phyloP scores from a whole-genome alignment of 2,113 vertebrate species.

The Lethenteron camtschaticum region DNA sequence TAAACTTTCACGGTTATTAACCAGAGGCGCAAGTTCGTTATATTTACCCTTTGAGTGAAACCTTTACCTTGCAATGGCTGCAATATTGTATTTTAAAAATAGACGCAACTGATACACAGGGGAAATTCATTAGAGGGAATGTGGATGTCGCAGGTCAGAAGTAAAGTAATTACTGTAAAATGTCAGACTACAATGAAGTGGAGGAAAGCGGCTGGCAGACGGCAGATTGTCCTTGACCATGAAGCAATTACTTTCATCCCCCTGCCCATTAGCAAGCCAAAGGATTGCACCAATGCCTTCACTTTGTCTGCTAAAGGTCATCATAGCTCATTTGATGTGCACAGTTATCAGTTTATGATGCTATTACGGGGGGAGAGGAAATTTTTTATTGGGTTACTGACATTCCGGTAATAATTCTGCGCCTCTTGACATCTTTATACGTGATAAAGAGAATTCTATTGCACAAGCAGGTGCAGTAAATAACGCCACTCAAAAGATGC shows the following conservation, averaged over 20 bases:
- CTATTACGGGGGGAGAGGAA: constrained; percentile 1
- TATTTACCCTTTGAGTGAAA: too few relatives aligned
- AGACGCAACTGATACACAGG: neutral
- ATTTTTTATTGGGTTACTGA: constrained; percentile 6
- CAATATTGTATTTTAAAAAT: constrained; percentile 4
- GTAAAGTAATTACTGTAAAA: constrained; percentile 6
- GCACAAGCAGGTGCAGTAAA: constrained; percentile 3
- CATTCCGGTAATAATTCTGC: constrained; percentile 5
- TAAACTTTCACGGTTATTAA: too few relatives aligned
- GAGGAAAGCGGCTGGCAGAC: constrained; percentile 4
- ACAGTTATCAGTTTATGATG: constrained; percentile 3
- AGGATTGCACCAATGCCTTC: constrained; percentile 3
- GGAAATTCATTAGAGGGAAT: constrained; percentile 5
- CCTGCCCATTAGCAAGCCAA: constrained; percentile 6
- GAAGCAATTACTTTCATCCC: constrained; percentile 6
- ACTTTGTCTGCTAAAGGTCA: constrained; percentile 6
- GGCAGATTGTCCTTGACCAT: constrained; percentile 6
- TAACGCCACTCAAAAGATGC: neutral
- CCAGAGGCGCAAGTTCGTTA: too few relatives aligned
- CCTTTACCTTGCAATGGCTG: neutral
- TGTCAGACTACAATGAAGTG: constrained; percentile 6
- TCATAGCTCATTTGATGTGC: constrained; percentile 6
- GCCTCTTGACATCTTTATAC: constrained; percentile 5
- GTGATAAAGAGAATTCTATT: constrained; percentile 4
- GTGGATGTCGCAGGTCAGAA: constrained; percentile 5